Percentiles rank a stretch among this genome's conserved stretches.
phyloP scores from a whole-genome alignment of 2,797 vertebrate genomes.

The Otus scops region DNA sequence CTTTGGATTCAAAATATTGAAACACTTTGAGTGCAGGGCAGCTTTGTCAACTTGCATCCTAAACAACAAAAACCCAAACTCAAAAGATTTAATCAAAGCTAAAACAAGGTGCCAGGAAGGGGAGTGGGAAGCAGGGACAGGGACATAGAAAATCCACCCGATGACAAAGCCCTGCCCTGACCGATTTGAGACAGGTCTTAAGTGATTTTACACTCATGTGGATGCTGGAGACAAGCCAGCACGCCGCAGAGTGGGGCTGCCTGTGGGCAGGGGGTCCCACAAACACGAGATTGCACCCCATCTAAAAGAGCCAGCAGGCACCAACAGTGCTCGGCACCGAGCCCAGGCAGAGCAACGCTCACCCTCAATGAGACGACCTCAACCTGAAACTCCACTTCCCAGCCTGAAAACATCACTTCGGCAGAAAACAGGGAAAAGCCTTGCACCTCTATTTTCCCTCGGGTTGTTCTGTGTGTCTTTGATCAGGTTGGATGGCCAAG shows the following conservation, averaged over 20 bases:
- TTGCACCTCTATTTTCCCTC: background rate
- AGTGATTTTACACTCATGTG: fast-evolving
- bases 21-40: background rate
- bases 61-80: background rate
- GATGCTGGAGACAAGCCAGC: fast-evolving
- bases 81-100: background rate
- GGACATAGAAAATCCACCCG: background rate
- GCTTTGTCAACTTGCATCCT: background rate
- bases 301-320: background rate
- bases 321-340: fast-evolving
- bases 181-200: fast-evolving
- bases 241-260: background rate
- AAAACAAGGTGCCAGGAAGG: background rate
- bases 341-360: background rate
- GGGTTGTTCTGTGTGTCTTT: background rate
- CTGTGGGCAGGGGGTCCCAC: fast-evolving
- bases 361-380: background rate
- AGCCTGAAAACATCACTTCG: background rate
- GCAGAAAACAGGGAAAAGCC: background rate
- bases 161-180: background rate
- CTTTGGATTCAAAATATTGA: background rate
- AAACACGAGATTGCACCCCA: fast-evolving
- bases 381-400: background rate
- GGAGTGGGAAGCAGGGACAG: background rate
- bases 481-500: background rate